Conservation (phyloP, 1,140 invertebrate genomes). For the Lamellibrachia luymesi region DNA sequence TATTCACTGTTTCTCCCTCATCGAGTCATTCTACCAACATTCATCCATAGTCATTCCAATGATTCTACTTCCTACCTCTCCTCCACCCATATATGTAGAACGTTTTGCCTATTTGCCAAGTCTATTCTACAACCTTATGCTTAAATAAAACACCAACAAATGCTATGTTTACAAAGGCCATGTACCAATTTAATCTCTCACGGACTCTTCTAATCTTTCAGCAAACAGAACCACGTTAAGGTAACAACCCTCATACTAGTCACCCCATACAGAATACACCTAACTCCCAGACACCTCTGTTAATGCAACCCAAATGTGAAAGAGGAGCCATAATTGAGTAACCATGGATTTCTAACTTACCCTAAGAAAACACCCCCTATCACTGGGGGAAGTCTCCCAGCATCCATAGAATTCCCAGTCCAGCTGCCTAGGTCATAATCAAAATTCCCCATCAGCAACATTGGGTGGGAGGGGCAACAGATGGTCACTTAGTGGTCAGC, state of each 20-base stretch:
- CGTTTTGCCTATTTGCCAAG: background rate
- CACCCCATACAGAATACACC: background rate
- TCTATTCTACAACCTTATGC: background rate
- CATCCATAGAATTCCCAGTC: background rate
- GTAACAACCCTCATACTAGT: background rate
- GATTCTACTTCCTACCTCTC: background rate
- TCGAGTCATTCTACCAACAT: no score
- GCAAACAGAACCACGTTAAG: background rate
- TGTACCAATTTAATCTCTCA: background rate
- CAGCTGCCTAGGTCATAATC: background rate
- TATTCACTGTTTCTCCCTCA: no score
- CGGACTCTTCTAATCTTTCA: background rate
- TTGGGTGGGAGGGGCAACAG: background rate
- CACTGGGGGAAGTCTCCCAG: background rate
- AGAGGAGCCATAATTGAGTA: background rate
- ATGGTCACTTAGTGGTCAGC: background rate
- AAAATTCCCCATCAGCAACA: background rate
- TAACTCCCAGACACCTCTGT: background rate
- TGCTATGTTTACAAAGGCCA: background rate
- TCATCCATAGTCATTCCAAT: background rate
- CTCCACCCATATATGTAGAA: background rate
- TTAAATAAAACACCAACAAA: background rate
- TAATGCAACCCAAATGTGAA: background rate
- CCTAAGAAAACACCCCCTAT: background rate
- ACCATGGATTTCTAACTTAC: background rate